Conservation (phyloP, 2,888 invertebrate species). For the Melanchra persicariae region DNA sequence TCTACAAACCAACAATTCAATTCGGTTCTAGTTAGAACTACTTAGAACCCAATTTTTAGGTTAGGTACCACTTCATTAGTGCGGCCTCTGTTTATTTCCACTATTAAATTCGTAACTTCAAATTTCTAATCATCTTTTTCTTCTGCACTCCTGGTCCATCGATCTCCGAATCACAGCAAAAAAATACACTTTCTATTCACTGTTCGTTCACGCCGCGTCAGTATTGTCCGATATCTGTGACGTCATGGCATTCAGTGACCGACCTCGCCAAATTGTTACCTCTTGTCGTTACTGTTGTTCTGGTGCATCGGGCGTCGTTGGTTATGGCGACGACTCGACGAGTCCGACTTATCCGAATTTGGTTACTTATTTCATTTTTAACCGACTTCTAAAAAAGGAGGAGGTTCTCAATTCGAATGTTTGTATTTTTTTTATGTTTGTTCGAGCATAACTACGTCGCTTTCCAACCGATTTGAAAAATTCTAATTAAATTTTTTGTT, state of each 20-base stretch:
- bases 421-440: too few relatives aligned
- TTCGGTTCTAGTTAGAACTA: not conserved
- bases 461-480: too few relatives aligned
- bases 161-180: conserved; percentile 5
- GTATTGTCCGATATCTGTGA: conserved; percentile 41
- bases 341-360: not conserved
- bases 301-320: conserved; percentile 27
- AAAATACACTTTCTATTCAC: conserved; percentile 35
- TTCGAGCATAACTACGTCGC: too few relatives aligned
- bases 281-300: conserved; percentile 46
- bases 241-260: conserved; percentile 40
- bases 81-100: not conserved
- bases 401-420: too few relatives aligned
- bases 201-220: conserved; percentile 21
- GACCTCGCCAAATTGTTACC: conserved; percentile 49
- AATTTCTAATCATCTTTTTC: conserved; percentile 4
- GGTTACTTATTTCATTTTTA: not conserved
- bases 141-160: conserved; percentile 32
- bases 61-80: not conserved
- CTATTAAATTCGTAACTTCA: not conserved
- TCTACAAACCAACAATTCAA: not conserved
- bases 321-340: conserved; percentile 32
- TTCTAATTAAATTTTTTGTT: too few relatives aligned
- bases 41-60: too few relatives aligned
- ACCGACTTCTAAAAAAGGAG: too few relatives aligned